Conservation (phyloP, 2,797 vertebrate genomes). For the Hafferia zeledoni region DNA sequence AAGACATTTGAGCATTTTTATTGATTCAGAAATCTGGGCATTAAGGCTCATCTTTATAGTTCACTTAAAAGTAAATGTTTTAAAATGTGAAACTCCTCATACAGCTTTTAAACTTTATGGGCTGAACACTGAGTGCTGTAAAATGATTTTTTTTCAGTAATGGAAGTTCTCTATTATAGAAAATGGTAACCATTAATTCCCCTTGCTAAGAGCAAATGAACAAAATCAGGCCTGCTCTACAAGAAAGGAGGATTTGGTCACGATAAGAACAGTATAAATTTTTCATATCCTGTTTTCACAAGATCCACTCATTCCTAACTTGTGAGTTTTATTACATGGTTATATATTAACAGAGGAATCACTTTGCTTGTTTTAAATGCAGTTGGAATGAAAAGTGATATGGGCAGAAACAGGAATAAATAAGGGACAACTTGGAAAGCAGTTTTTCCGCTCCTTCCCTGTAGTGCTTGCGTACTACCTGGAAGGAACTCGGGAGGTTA, state of each 20-base stretch:
- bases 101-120: slow-evolving; percentile 44
- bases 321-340: not conserved
- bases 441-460: not conserved
- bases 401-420: not conserved
- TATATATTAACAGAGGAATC: not conserved
- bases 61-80: slow-evolving; percentile 41
- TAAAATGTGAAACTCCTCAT: slow-evolving; percentile 35
- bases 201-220: slow-evolving; percentile 12
- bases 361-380: not conserved
- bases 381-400: not conserved
- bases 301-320: not conserved
- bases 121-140: not conserved
- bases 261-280: not conserved
- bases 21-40: slow-evolving; percentile 17
- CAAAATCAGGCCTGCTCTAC: not conserved
- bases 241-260: not conserved
- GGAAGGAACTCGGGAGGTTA: not conserved
- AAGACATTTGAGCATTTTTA: slow-evolving; percentile 31
- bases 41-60: slow-evolving; percentile 50
- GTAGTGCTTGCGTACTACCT: not conserved
- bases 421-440: not conserved
- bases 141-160: slow-evolving; percentile 14
- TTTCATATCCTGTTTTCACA: slow-evolving; percentile 17
- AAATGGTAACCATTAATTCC: not conserved
- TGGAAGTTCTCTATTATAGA: slow-evolving; percentile 11